A percentile compares a stretch with the other conserved stretches of the same genome.
These are phyloP conservation scores for Torymus texanus DNA, from an alignment of 2,888 invertebrate genomes.

Conservation along the genomic window DNA sequence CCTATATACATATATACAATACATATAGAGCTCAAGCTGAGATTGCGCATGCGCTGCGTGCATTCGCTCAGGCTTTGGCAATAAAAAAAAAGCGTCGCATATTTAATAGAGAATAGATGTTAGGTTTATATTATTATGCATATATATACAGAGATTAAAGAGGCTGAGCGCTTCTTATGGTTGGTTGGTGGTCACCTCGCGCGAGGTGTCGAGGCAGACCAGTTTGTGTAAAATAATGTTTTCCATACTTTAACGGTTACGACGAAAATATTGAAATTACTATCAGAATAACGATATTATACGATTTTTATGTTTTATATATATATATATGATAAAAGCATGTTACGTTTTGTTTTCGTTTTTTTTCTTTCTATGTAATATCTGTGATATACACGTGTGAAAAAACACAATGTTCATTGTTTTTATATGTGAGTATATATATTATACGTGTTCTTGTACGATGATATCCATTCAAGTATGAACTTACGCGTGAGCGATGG, in stretches of 20 bases:
- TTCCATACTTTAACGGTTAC: conserved; percentile 1
- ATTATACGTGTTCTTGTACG: not conserved
- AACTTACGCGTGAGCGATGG: not conserved
- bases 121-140: too few relatives aligned
- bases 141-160: too few relatives aligned
- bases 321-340: conserved; percentile 14
- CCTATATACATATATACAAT: too few relatives aligned
- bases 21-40: too few relatives aligned
- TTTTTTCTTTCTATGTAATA: too few relatives aligned
- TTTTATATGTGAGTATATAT: not conserved
- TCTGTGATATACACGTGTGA: not conserved
- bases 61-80: not conserved
- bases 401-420: conserved; percentile 15
- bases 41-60: conserved; percentile 13
- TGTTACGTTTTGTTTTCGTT: not conserved
- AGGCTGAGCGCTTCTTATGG: too few relatives aligned
- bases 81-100: too few relatives aligned
- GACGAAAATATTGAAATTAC: not conserved
- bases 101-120: too few relatives aligned
- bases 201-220: not conserved
- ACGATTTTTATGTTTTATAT: not conserved
- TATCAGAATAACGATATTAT: not conserved
- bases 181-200: not conserved
- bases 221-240: conserved; percentile 36
- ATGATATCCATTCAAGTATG: not conserved